These are phyloP conservation scores for Ophiodon elongatus DNA, from an alignment of 2,113 vertebrate species.

Conservation along the genomic window DNA sequence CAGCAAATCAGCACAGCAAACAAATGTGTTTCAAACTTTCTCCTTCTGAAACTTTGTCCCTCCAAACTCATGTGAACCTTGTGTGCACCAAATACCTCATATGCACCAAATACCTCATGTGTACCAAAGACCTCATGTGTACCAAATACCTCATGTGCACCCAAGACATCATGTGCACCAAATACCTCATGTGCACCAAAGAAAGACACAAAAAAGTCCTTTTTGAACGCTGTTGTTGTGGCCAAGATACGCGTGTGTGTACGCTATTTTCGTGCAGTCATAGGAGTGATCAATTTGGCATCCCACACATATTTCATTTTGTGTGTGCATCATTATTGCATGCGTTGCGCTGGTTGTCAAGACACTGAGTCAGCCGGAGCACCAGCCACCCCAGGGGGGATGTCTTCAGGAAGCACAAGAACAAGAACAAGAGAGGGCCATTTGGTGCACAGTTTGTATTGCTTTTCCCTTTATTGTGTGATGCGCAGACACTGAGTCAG, in stretches of 20 bases:
- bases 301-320: background rate
- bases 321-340: background rate
- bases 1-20: background rate
- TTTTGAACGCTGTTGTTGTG: background rate
- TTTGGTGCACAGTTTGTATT: constrained; percentile 35
- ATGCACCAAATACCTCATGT: background rate
- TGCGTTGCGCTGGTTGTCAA: constrained; percentile 6
- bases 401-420: constrained; percentile 17
- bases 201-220: background rate
- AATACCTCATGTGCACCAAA: background rate
- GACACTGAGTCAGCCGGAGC: constrained; percentile 20
- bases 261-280: background rate
- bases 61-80: background rate
- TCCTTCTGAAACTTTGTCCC: background rate
- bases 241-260: background rate
- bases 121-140: background rate
- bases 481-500: constrained; percentile 46
- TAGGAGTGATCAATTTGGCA: background rate
- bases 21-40: background rate
- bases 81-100: no score
- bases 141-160: no score
- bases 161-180: background rate
- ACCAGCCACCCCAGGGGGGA: background rate
- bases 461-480: constrained; percentile 33
- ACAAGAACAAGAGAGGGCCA: background rate